A percentile compares a stretch with the other conserved stretches of the same genome.
phyloP scores from a whole-genome alignment of 2,797 vertebrate species.

The Falco berigora region DNA sequence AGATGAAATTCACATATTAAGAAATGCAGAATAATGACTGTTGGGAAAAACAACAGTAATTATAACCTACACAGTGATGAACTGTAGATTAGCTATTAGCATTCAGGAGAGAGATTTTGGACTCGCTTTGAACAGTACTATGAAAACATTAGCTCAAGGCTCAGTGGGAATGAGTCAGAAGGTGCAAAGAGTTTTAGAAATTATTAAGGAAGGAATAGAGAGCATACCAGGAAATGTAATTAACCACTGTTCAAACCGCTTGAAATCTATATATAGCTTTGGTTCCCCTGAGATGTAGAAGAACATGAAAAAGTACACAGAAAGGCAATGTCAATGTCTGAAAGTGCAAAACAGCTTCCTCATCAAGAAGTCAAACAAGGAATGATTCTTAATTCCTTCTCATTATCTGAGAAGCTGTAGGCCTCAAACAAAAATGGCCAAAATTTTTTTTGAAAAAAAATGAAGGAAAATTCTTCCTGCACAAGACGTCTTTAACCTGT shows the following conservation, averaged over 20 bases:
- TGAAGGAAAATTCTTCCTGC: neutral
- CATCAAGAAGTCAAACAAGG: neutral
- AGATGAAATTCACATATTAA: neutral
- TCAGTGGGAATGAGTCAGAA: slow-evolving; percentile 55
- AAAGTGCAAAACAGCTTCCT: neutral
- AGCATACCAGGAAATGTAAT: slow-evolving; percentile 44
- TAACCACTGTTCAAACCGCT: neutral
- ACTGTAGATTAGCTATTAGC: slow-evolving; percentile 37
- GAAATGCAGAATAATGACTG: slow-evolving; percentile 35
- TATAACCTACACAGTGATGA: slow-evolving; percentile 17
- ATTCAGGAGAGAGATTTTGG: slow-evolving; percentile 36
- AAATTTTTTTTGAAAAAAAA: neutral
- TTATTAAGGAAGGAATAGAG: slow-evolving; percentile 13
- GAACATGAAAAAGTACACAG: neutral
- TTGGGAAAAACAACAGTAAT: slow-evolving; percentile 24
- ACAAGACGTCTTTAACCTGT: neutral
- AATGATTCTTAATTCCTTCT: neutral
- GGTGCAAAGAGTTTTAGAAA: slow-evolving; percentile 38
- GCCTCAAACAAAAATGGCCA: neutral
- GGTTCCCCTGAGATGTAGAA: neutral
- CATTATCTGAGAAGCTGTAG: neutral
- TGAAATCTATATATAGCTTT: neutral
- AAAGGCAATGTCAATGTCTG: neutral
- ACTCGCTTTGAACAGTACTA: neutral
- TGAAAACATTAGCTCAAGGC: slow-evolving; percentile 49